Percentiles rank a stretch among this genome's conserved stretches.
These are phyloP conservation scores for Drosophila multiciliata DNA, from an alignment of 2,888 invertebrate species.

Conservation along the genomic window DNA sequence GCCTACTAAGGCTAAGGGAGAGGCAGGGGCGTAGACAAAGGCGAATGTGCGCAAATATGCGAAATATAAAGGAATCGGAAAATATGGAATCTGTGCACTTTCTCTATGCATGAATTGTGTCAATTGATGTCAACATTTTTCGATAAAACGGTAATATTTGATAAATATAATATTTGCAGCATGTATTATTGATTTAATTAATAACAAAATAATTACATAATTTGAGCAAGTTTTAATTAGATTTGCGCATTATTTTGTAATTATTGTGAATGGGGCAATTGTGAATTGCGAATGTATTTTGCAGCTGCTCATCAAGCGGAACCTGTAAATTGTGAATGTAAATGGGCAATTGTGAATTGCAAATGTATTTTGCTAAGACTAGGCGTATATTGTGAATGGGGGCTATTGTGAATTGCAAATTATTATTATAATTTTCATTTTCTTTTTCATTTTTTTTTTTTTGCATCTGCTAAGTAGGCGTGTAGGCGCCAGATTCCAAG, in stretches of 20 bases:
- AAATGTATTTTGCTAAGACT: neutral
- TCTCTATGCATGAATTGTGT: neutral
- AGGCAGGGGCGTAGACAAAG: neutral
- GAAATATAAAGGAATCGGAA: neutral
- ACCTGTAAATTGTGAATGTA: neutral
- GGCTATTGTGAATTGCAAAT: conserved; percentile 9
- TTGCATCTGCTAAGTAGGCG: conserved; percentile 35
- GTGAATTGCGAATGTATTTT: neutral
- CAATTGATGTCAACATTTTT: neutral
- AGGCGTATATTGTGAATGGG: conserved; percentile 1
- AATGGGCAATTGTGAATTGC: neutral
- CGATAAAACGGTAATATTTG: neutral
- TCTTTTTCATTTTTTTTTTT: neutral
- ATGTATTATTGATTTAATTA: neutral
- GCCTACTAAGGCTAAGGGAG: neutral
- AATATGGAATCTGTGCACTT: neutral
- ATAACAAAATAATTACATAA: neutral
- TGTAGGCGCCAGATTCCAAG: conserved; percentile 19
- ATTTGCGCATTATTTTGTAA: neutral
- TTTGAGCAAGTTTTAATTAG: neutral
- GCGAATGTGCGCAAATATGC: neutral
- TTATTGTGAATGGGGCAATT: neutral
- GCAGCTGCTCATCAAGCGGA: neutral
- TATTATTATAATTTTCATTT: too few relatives aligned
- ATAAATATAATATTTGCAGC: neutral